phyloP scores from a whole-genome alignment of 2,113 vertebrate species.

The Fulmarus glacialis region DNA sequence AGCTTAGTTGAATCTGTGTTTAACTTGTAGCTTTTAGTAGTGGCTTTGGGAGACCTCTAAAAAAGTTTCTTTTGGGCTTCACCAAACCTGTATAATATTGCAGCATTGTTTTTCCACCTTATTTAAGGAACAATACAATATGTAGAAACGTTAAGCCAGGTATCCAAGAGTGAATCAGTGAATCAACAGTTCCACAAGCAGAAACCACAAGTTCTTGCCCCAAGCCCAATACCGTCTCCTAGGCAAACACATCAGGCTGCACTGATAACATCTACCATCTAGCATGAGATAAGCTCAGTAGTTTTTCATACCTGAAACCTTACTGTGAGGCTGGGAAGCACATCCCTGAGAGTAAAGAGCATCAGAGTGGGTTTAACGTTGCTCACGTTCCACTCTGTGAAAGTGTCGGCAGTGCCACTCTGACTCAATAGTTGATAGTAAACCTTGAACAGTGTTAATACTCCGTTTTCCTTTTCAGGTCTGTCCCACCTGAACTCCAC shows the following conservation, averaged over 20 bases:
- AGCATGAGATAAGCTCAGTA: neutral
- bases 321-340: constrained; percentile 38
- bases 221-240: neutral
- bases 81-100: neutral
- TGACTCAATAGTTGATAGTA: constrained; percentile 59
- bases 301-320: constrained; percentile 73
- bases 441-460: constrained; percentile 64
- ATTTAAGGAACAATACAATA: neutral
- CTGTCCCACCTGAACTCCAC: constrained; percentile 76
- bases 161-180: neutral
- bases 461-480: constrained; percentile 64
- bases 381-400: constrained; percentile 24
- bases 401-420: neutral
- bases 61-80: neutral
- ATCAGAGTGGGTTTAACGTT: neutral
- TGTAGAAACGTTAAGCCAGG: neutral
- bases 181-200: neutral
- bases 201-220: neutral
- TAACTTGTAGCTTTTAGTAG: neutral
- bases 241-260: neutral
- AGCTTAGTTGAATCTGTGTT: neutral
- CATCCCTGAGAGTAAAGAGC: constrained; percentile 38
- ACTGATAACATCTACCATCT: neutral
- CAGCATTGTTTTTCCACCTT: neutral
- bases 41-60: neutral